Evolutionary conservation across 2,113 vertebrate species (phyloP).

Genomic region (Apaloderma vittatum): DNA sequence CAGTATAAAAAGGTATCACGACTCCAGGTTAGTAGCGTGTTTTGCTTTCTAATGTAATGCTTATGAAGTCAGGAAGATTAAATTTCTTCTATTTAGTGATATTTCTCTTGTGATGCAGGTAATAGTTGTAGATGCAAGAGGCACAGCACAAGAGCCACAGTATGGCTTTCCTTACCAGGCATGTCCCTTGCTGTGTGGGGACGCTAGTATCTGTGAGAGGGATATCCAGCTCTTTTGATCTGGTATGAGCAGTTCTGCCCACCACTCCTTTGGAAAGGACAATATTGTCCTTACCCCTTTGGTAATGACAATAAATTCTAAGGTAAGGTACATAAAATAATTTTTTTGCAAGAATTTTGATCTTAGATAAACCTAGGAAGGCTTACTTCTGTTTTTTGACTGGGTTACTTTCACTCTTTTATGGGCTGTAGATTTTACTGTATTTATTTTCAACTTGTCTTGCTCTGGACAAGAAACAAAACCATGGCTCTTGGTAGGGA

Average conservation of each 20-base stretch:
- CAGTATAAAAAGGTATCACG: neutral
- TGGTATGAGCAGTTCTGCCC: neutral
- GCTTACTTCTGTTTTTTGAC: neutral
- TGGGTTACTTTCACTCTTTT: neutral
- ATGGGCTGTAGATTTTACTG: neutral
- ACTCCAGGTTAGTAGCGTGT: neutral
- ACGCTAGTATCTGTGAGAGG: neutral
- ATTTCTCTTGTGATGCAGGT: neutral
- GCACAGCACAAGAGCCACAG: neutral
- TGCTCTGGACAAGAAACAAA: neutral
- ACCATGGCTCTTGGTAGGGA: neutral
- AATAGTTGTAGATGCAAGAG: accelerated
- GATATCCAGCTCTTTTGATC: neutral
- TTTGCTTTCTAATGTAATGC: neutral
- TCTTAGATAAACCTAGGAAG: neutral
- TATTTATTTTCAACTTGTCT: neutral
- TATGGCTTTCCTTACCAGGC: neutral
- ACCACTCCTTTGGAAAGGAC: neutral
- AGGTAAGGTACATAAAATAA: no score
- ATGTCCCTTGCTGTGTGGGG: neutral
- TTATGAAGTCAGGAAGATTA: neutral
- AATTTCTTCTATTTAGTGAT: neutral
- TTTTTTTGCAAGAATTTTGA: neutral
- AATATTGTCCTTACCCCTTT: no score
- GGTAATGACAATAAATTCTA: neutral